phyloP scores from a whole-genome alignment of 2,113 vertebrate genomes.

The Rhabdornis inornatus region DNA sequence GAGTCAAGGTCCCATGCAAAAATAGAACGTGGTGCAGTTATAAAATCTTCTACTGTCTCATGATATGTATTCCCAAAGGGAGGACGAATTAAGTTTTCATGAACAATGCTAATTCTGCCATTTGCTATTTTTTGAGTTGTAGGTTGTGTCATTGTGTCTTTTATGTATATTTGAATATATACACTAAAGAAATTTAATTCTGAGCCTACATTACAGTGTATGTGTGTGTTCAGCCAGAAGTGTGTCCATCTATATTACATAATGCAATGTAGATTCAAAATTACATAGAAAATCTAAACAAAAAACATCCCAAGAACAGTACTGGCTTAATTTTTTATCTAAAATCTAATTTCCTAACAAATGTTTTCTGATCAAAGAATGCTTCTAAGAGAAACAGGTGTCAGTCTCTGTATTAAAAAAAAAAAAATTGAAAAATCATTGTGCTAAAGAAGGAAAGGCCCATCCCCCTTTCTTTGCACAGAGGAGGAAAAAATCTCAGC shows the following conservation, averaged over 20 bases:
- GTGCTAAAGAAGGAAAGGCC: neutral
- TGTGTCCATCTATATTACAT: neutral
- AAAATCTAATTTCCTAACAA: neutral
- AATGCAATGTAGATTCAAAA: neutral
- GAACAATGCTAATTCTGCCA: neutral
- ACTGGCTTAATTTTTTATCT: neutral
- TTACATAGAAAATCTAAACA: neutral
- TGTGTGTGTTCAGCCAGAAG: neutral
- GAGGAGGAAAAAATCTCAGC: neutral
- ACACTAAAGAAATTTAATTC: neutral
- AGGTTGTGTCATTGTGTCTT: neutral
- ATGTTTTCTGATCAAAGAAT: neutral
- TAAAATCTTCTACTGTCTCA: neutral
- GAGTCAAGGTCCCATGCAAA: neutral
- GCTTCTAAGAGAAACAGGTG: neutral
- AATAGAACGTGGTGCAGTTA: neutral
- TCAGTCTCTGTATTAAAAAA: neutral
- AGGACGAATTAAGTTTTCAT: neutral
- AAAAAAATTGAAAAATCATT: neutral
- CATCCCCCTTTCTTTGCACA: neutral
- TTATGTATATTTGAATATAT: neutral
- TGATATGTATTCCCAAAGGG: neutral
- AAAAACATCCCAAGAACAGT: neutral
- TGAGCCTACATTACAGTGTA: neutral
- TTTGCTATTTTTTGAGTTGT: neutral